phyloP scores from a whole-genome alignment of 2,888 invertebrate genomes.

The Gryllus longicercus region DNA sequence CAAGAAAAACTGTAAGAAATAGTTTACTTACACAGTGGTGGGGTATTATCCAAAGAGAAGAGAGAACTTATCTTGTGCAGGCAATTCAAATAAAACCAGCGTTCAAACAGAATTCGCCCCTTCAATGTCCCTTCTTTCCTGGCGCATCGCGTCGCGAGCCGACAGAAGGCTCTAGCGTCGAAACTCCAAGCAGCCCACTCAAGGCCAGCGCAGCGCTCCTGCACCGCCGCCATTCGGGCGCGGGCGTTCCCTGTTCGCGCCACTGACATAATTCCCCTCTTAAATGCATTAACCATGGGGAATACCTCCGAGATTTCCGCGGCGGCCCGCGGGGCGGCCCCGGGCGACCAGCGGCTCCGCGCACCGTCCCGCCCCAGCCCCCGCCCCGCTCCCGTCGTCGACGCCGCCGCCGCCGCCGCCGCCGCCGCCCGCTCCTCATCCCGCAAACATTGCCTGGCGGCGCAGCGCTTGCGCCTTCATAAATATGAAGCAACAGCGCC shows the following conservation, averaged over 20 bases:
- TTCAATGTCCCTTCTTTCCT: no score
- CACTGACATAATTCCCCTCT: not conserved
- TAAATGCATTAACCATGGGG: constrained; percentile 17
- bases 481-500: constrained; percentile 7
- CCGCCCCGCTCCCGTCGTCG: not conserved
- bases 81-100: no score
- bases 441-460: constrained; percentile 17
- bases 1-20: no score
- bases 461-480: not conserved
- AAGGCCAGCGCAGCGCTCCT: no score
- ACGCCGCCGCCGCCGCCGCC: not conserved
- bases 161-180: no score
- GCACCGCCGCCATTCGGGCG: no score
- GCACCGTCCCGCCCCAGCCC: not conserved
- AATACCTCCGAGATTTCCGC: not conserved
- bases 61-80: no score
- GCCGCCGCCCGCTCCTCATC: not conserved
- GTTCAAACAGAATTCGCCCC: no score
- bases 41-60: no score
- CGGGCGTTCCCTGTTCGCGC: not conserved
- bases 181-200: no score
- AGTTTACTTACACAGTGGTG: no score
- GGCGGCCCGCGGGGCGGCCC: not conserved
- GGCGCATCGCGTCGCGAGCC: no score
- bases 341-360: not conserved